These are phyloP conservation scores for Corythoichthys haematopterus DNA, from an alignment of 2,113 vertebrate genomes.

Conservation along the genomic window DNA sequence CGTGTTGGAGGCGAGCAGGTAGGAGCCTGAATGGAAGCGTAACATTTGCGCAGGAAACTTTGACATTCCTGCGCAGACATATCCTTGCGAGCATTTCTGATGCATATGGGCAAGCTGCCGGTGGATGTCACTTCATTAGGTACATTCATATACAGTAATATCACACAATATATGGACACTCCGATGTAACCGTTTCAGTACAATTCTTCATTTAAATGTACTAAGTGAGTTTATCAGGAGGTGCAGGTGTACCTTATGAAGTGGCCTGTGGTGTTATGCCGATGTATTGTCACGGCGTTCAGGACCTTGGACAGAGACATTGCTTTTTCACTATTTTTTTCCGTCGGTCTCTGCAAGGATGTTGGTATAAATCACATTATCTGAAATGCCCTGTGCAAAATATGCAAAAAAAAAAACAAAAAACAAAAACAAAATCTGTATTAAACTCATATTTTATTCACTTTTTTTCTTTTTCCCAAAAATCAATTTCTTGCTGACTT, in stretches of 20 bases:
- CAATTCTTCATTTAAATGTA: not conserved
- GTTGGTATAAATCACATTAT: not conserved
- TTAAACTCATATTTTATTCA: not conserved
- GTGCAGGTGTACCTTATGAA: not conserved
- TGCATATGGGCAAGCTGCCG: conserved; percentile 15
- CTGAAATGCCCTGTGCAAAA: not conserved
- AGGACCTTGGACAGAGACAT: conserved; percentile 53
- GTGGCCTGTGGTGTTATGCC: not conserved
- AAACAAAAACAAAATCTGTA: too few relatives aligned
- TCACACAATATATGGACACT: not conserved
- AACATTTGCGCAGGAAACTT: conserved; percentile 47
- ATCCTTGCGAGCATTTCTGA: conserved; percentile 5
- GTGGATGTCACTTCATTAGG: conserved; percentile 4
- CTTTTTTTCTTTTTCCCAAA: not conserved
- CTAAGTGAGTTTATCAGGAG: not conserved
- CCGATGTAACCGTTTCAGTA: not conserved
- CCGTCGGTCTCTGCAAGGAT: not conserved
- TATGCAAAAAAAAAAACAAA: too few relatives aligned
- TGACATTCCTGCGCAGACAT: conserved; percentile 40
- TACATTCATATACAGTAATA: not conserved
- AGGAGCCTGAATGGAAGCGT: not conserved
- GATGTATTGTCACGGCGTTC: conserved; percentile 17
- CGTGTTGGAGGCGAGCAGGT: not conserved
- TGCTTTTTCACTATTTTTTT: not conserved
- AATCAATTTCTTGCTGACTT: not conserved